Evolutionary conservation across 1,140 invertebrate genomes (phyloP), one percentile per base, ranked within the genome.

Genomic region (Formica exsecta): DNA sequence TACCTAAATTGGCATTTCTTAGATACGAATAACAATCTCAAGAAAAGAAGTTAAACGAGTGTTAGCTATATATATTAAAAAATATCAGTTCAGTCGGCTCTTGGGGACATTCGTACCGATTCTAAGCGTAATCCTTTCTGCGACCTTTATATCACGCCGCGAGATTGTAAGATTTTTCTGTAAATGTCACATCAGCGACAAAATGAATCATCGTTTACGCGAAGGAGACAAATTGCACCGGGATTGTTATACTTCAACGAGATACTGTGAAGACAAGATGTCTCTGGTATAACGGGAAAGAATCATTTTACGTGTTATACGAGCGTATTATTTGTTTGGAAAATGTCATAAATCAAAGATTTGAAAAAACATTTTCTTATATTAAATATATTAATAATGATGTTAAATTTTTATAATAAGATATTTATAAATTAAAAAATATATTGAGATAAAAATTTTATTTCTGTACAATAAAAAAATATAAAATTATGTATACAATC

Each of bases 151-250:
- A 36, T 65, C 73, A 66, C 38, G 44, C 16, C 13, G 38, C 44
- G 61, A 77, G 73, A 41, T 85, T 85, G 81, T 66, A 65, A 77
- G 81, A 85, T 85, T 76, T 54, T 65, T 77, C 81, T 38, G 73
- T 77, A 77, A 85, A 77, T 54, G 73, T 85, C 81, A 77, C 61
- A 85, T 77, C 81, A 85, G 59, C 81, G 61, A 77, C 70, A 65
- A 85, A 85, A 85, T 85, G 81, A 85, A 77, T 85, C 81, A 54
- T 85, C 73, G 81, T 85, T 51, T 64, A 65, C 73, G 71, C 71
- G 81, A 85, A 85, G 74, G 74, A 85, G 81, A 85, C 81, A 85
- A 85, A 85, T 85, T 77, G 73, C 62, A 22, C 22, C 61, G 38
- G 7, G 75, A 38, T 70, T 80, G 51, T 62, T 68, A 54, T 65